Base-by-base conservation (phyloP, 2,797 vertebrate species). In the Poecilia velifera region DNA sequence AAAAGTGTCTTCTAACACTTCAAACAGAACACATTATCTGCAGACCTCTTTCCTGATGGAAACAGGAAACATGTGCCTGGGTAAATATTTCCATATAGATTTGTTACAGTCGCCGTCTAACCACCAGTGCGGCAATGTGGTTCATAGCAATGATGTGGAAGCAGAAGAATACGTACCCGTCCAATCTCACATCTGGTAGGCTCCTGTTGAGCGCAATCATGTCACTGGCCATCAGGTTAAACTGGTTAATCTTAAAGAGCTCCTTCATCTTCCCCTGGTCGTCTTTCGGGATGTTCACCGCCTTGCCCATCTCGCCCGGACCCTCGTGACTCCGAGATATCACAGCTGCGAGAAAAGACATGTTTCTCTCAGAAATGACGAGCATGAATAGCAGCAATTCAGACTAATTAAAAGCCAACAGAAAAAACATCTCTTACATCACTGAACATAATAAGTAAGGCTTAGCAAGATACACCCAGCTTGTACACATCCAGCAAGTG, bases 231-330 rank as follows among this genome's bases (percentile, higher is more conserved):
- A 99, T 97, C 18, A 99, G 96, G 86, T 99, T 99, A 90, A 99
- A 99, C 90, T 99, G 98, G 94, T 99, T 99, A 86, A 99, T 98
- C 94, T 99, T 99, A 84, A 99, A 99, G n/a, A 99, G 95, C 87
- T 99, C 98, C 89, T 98, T 99, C 98, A 99, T 99, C 94, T 97
- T 99, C 88, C 99, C 98, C 90, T 99, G 98, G 62, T 98, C 96
- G 5, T 98, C 97, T 89, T 96, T 99, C 2, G 97, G 96, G 75
- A 99, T 96, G 76, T 97, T 93, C 72, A 99, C 98, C 0, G 98
- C 97, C 86, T 98, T 99, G 18, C 98, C 98, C 98, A 99, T 98
- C 93, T 99, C 98, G 34, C 98, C 98, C 0, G 98, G 98, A 28
- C 98, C 98, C 87, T 98, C 98, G 34, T 97, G 97, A 85, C 92